Evolutionary conservation across 2,797 vertebrate genomes (phyloP).

Genomic region (Tapirus indicus): DNA sequence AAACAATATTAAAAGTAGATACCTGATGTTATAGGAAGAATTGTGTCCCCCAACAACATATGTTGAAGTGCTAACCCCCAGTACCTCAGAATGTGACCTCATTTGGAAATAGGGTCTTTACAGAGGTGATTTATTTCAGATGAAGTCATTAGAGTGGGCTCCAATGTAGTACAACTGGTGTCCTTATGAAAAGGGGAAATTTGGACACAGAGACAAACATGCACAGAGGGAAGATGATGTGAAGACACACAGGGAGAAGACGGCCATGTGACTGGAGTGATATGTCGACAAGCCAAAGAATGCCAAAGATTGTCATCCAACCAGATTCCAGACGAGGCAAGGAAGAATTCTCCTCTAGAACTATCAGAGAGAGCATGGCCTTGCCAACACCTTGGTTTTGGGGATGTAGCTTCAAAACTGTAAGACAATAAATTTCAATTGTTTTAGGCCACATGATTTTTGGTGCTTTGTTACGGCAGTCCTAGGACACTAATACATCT

Average conservation of each 20-base stretch:
- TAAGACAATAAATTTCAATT: background rate
- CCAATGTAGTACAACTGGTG: background rate
- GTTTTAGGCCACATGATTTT: background rate
- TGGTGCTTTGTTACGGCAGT: background rate
- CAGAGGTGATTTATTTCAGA: background rate
- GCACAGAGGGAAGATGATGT: background rate
- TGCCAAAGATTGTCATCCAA: background rate
- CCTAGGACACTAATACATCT: background rate
- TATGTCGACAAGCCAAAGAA: background rate
- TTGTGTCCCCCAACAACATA: background rate
- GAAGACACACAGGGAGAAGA: background rate
- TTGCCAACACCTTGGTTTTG: background rate
- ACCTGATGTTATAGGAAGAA: background rate
- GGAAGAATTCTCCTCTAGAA: background rate
- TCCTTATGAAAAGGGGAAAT: background rate
- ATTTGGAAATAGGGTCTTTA: background rate
- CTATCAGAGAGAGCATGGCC: background rate
- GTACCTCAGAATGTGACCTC: background rate
- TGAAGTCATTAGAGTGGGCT: background rate
- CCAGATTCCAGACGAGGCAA: background rate
- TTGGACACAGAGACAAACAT: background rate
- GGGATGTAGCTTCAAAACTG: background rate
- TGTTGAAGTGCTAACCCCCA: background rate
- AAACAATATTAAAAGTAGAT: background rate
- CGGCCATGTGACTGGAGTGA: background rate